Evolutionary conservation across 1,140 invertebrate species (phyloP), one percentile per base, ranked within the genome.

Genomic region (Orussus abietinus): DNA sequence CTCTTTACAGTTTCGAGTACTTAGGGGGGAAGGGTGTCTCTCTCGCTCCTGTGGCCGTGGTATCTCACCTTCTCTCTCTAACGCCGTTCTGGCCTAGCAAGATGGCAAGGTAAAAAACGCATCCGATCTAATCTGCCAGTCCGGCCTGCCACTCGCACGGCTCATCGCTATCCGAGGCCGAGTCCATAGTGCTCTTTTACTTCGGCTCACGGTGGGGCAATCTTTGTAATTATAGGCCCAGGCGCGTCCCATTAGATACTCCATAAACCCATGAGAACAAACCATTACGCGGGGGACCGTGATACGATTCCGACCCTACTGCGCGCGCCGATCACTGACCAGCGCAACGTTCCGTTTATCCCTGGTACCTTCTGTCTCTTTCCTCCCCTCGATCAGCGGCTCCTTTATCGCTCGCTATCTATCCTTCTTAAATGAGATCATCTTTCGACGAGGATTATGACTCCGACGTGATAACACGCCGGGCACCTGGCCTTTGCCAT

Each of bases 151-250:
- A 29, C 17, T 40, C 11, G 14, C 13, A 14, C 15, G 29, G 40
- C 18, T 42, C 21, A 18, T 19, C 26, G 25, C 28, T 14, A 14
- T 7, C 7, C 22, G 29, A 32, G 36, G 22, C 29, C 9, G 35
- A 25, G 36, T 26, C 25, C 45, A 45, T 40, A 49, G 51, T 51
- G 54, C 42, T 55, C 13, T 30, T 45, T 40, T 42, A 20, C 34
- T 36, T 18, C 45, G 51, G 57, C 50, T 21, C 45, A 59, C 57
- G 59, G 51, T 53, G 53, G 62, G 41, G 52, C 64, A 72, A 71
- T 72, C 66, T 70, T 69, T 69, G 62, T 72, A 72, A 72, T 72
- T 72, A 72, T 64, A 72, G 68, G 67, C 45, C 55, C 52, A 55
- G 55, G 66, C 57, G 62, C 60, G 62, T 70, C 62, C 62, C 65